Evolutionary conservation across 2,797 vertebrate genomes (phyloP).

Genomic region (Squalus acanthias): DNA sequence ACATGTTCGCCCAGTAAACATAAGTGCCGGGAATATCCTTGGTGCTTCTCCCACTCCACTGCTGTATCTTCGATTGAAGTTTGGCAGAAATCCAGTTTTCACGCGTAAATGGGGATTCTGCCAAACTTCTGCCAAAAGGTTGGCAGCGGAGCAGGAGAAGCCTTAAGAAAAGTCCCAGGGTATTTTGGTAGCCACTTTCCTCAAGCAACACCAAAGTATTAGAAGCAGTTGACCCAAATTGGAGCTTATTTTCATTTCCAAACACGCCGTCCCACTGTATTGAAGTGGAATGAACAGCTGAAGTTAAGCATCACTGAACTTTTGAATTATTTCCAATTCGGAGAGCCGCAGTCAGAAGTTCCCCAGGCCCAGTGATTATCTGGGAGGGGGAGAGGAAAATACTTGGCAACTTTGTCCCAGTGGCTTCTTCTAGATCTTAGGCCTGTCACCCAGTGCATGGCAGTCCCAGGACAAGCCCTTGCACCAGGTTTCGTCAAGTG

Average conservation of each 20-base stretch:
- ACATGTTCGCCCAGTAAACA: neutral
- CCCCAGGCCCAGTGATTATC: neutral
- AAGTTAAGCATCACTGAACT: neutral
- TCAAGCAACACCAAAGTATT: neutral
- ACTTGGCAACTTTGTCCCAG: neutral
- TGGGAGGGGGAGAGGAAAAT: neutral
- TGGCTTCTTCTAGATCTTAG: neutral
- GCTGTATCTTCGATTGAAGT: neutral
- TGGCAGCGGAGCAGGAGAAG: neutral
- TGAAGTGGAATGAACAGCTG: neutral
- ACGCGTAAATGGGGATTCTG: neutral
- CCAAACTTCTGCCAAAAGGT: neutral
- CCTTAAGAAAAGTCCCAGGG: neutral
- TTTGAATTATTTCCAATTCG: neutral
- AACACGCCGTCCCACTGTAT: neutral
- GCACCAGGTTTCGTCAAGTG: neutral
- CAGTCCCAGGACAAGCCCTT: neutral
- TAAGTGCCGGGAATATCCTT: neutral
- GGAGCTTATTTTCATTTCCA: neutral
- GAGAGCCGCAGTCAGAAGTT: neutral
- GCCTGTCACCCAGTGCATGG: neutral
- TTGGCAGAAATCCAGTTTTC: neutral
- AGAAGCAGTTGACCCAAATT: neutral
- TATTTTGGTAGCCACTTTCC: neutral
- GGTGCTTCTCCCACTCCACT: neutral